Evolutionary conservation across 2,888 invertebrate genomes (phyloP).

Genomic region (Maniola hyperantus): DNA sequence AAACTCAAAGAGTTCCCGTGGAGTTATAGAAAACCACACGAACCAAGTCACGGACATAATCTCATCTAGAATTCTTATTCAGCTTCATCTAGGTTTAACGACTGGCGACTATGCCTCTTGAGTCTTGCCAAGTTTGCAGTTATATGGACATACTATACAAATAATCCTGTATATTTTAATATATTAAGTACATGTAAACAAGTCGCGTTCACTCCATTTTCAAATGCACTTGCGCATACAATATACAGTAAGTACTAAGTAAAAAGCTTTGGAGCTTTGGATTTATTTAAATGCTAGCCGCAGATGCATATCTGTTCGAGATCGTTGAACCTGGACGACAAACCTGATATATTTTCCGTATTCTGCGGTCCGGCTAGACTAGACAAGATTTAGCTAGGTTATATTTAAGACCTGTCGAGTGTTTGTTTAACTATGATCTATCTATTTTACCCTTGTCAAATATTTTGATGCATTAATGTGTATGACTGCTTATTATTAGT

Average conservation of each 20-base stretch:
- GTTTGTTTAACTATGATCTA: neutral
- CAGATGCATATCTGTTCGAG: conserved; percentile 28
- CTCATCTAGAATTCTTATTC: neutral
- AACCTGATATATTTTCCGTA: conserved; percentile 30
- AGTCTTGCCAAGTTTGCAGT: neutral
- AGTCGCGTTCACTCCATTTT: conserved; percentile 21
- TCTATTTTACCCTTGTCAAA: neutral
- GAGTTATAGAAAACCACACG: too few species aligned
- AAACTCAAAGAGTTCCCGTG: too few species aligned
- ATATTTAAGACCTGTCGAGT: conserved; percentile 9
- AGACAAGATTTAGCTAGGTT: conserved; percentile 12
- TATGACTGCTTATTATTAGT: too few species aligned
- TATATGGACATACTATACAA: too few species aligned
- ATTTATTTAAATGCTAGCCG: conserved; percentile 35
- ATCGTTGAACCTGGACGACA: conserved; percentile 27
- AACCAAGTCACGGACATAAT: too few species aligned
- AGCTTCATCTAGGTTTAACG: neutral
- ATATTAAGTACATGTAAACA: conserved; percentile 1
- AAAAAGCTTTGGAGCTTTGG: conserved; percentile 32
- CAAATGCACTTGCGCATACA: conserved; percentile 30
- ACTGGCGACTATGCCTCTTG: neutral
- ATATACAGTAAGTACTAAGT: neutral
- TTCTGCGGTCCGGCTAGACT: conserved; percentile 13
- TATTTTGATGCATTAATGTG: too few species aligned
- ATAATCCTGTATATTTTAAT: neutral